Base-by-base conservation (phyloP, 30 jellyfish, hydroid and myxozoan genomes). In the Aurelia sp. region DNA sequence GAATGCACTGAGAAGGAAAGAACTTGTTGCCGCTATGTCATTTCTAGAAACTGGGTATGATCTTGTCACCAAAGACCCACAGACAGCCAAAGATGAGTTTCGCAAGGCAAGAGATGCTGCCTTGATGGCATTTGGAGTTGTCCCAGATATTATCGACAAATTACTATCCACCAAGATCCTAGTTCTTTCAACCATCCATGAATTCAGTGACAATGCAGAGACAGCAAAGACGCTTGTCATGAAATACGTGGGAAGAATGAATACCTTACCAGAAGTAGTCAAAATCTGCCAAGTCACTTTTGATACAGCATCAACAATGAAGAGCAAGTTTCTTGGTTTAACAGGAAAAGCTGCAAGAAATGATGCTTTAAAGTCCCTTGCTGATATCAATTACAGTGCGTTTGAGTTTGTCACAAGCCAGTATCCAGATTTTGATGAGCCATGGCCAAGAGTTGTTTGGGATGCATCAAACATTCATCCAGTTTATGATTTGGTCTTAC, bases 111-210 rank as follows among this genome's bases (percentile, higher is more conserved):
- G 99, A 66, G 97, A 94, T 72, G 91, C 96, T 7, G 96, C 97
- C 41, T 94, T 90, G 38, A 89, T 94, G 96, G 99, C 99, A 17
- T 88, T 94, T 84, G 99, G 99, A 4, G 97, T 94, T 3, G 99
- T 94, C 30, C 95, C 95, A 13, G 97, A 88, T 4, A 74, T 79
- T 30, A 59, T 78, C 1, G 99, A 94, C 67, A 88, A 89, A 76
- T 31, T 94, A 13, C 74, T 94, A 53, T 96, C 99, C 8, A 94
- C 97, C 7, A 94, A 94, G 69, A 80, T 94, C 15, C 77, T 89
- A 5, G 91, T 94, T 11, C 60, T 77, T 2, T 70, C 99, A 4
- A 57, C 99, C 16, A 63, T 94, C 21, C 94, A 94, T 72, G 99
- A 94, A 81, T 94, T 94, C 75, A 62, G 83, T 31, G 97, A 74